These are phyloP conservation scores for Monoplex corrugatus DNA, from an alignment of 2,888 invertebrate genomes.

Conservation along the genomic window DNA sequence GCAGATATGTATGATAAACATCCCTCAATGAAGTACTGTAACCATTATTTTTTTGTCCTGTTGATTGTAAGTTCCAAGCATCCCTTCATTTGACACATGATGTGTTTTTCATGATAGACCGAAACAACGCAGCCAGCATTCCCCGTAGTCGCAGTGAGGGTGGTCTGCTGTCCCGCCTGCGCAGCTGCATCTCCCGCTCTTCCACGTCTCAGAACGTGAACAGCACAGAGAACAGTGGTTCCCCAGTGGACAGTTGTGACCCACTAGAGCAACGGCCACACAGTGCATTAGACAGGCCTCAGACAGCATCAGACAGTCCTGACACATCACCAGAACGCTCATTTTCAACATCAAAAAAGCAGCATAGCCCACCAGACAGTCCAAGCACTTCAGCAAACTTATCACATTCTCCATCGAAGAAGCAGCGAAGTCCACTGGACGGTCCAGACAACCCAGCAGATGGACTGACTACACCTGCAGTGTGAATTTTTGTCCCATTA, in stretches of 20 bases:
- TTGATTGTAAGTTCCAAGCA: too few relatives aligned
- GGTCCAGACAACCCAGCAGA: not conserved
- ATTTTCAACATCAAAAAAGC: not conserved
- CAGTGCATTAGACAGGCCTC: not conserved
- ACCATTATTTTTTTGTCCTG: too few relatives aligned
- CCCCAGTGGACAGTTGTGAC: not conserved
- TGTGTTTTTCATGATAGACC: not conserved
- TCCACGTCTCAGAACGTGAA: slow-evolving; percentile 26
- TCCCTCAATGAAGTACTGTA: too few relatives aligned
- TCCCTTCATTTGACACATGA: not conserved
- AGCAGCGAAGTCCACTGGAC: not conserved
- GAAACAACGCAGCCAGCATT: slow-evolving; percentile 30
- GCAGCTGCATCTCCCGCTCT: slow-evolving; percentile 42
- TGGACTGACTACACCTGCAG: not conserved
- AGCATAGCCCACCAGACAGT: not conserved
- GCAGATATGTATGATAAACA: too few relatives aligned
- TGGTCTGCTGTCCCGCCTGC: slow-evolving; percentile 46
- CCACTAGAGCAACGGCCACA: not conserved
- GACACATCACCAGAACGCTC: not conserved
- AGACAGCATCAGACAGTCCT: not conserved
- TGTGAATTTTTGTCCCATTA: too few relatives aligned
- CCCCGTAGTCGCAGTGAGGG: slow-evolving; percentile 55
- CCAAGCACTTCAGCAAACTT: not conserved
- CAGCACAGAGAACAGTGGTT: not conserved
- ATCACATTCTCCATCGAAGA: not conserved